A percentile compares a stretch with the other conserved stretches of the same genome.
Evolutionary conservation across 2,113 vertebrate genomes (phyloP).

Genomic region (Ploceus nigricollis): DNA sequence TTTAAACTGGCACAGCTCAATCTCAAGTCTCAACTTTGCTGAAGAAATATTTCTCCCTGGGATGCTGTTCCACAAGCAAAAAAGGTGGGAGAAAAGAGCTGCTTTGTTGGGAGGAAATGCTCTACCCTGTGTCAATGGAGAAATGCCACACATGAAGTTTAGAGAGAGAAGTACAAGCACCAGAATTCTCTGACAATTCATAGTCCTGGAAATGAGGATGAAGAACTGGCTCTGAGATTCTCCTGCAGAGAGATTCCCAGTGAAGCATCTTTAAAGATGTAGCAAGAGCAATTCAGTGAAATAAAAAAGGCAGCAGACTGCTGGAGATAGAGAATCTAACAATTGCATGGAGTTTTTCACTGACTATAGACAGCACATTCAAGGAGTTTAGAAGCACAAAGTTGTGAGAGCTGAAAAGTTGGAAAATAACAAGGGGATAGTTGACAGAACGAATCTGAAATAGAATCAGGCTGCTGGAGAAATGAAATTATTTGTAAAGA

Average conservation of each 20-base stretch:
- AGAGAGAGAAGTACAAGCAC: background rate
- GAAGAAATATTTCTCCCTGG: background rate
- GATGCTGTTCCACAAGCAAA: background rate
- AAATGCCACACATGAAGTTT: background rate
- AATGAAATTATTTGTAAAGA: background rate
- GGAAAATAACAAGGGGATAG: background rate
- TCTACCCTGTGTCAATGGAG: background rate
- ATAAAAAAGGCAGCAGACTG: background rate
- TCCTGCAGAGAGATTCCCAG: background rate
- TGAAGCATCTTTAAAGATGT: background rate
- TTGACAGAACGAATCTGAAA: background rate
- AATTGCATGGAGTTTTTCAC: background rate
- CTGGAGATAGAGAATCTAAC: background rate
- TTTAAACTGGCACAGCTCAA: background rate
- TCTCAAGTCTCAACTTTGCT: background rate
- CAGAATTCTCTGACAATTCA: background rate
- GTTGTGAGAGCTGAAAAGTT: background rate
- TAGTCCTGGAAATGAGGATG: background rate
- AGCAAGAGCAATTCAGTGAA: background rate
- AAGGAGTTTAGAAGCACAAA: background rate
- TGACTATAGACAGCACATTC: background rate
- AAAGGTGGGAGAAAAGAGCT: background rate
- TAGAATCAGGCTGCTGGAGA: background rate
- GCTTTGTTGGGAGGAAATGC: background rate
- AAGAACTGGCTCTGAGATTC: background rate